Evolutionary conservation across 2,888 invertebrate species (phyloP).

Genomic region (Oscheius sp.): DNA sequence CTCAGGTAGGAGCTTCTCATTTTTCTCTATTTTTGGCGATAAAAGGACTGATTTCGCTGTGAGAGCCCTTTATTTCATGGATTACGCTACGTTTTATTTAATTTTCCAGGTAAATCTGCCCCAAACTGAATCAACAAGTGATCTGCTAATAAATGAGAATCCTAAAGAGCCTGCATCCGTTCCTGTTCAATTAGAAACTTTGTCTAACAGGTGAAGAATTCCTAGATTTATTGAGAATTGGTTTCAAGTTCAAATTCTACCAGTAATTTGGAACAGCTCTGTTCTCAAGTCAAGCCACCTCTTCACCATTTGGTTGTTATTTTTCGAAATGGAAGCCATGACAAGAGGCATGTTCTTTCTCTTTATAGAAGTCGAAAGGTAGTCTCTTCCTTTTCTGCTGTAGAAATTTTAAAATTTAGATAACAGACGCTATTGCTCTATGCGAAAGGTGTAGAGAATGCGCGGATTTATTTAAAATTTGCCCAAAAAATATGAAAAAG

Average conservation of each 20-base stretch:
- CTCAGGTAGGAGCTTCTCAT: background rate
- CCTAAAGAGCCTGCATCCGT: background rate
- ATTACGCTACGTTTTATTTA: background rate
- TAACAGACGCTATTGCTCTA: constrained; percentile 51
- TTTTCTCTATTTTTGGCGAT: background rate
- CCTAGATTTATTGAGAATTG: no score
- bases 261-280: background rate
- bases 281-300: constrained; percentile 3
- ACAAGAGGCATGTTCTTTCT: constrained; percentile 44
- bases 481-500: constrained; percentile 37
- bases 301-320: constrained; percentile 48
- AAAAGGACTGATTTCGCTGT: no score
- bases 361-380: constrained; percentile 50
- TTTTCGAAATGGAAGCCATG: constrained; percentile 39
- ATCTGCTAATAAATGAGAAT: background rate
- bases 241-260: constrained; percentile 37
- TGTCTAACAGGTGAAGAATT: no score
- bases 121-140: background rate
- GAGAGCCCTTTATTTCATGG: no score
- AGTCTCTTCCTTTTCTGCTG: constrained; percentile 1
- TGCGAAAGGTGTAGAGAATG: constrained; percentile 58
- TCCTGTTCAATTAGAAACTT: background rate
- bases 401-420: constrained; percentile 33
- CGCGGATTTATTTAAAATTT: constrained; percentile 46
- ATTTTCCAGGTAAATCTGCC: background rate